Evolutionary conservation across 1,140 invertebrate species (phyloP).

Genomic region (Epicauta chinensis): DNA sequence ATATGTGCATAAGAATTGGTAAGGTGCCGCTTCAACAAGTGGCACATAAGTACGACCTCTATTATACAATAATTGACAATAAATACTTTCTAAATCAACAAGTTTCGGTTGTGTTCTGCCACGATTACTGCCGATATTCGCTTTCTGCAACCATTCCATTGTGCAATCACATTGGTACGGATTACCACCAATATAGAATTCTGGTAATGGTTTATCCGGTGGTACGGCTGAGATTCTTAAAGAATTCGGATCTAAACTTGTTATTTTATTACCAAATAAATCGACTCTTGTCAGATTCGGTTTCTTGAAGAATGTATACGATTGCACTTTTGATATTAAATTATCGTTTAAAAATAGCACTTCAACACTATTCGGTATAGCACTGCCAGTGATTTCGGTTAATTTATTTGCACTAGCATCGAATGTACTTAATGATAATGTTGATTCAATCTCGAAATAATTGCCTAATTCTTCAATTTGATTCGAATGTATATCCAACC

Average conservation of each 20-base stretch:
- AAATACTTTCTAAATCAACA: constrained; percentile 81
- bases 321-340: constrained; percentile 78
- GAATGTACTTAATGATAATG: constrained; percentile 73
- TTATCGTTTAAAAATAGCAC: constrained; percentile 81
- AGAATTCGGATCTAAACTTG: constrained; percentile 78
- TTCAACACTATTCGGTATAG: constrained; percentile 82
- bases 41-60: constrained; percentile 72
- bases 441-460: constrained; percentile 81
- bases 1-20: constrained; percentile 88
- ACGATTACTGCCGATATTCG: constrained; percentile 69
- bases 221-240: constrained; percentile 75
- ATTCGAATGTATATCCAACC: constrained; percentile 85
- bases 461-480: constrained; percentile 82
- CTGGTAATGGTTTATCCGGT: constrained; percentile 68
- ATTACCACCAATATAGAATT: constrained; percentile 87
- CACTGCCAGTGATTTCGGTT: constrained; percentile 76
- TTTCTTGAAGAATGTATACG: constrained; percentile 90
- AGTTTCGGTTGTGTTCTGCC: constrained; percentile 76
- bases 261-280: constrained; percentile 77
- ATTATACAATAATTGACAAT: constrained; percentile 81
- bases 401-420: constrained; percentile 82
- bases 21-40: constrained; percentile 73
- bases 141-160: constrained; percentile 78
- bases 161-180: constrained; percentile 86
- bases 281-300: constrained; percentile 83